Conservation (phyloP, 2,113 vertebrate species). For the Poeciliopsis prolifica region DNA sequence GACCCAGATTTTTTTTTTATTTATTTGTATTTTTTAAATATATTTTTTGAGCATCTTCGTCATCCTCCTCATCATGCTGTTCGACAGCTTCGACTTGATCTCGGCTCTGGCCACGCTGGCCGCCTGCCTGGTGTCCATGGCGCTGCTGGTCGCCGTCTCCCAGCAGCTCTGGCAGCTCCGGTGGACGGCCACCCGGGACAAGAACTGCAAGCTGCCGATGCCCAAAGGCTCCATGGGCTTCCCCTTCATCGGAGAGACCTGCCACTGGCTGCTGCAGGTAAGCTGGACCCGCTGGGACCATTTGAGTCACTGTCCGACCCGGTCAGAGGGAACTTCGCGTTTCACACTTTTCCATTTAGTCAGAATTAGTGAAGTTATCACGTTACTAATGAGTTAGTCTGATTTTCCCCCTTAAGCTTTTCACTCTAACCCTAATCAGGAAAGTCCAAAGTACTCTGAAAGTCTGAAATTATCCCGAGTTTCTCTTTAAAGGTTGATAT, state of each 20-base stretch:
- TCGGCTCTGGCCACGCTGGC: slow-evolving; percentile 94
- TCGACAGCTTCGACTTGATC: slow-evolving; percentile 92
- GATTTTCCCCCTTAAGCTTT: not conserved
- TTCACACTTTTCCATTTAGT: not conserved
- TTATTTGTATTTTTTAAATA: not conserved
- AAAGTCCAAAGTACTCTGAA: not conserved
- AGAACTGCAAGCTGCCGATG: slow-evolving; percentile 94
- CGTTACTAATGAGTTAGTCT: not conserved
- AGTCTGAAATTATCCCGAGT: not conserved
- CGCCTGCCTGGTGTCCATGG: slow-evolving; percentile 93
- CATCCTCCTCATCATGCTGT: slow-evolving; percentile 83
- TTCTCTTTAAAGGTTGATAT: slow-evolving; percentile 17
- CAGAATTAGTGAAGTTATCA: not conserved
- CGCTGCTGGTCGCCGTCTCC: slow-evolving; percentile 91
- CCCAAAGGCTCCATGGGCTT: slow-evolving; percentile 98
- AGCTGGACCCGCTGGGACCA: slow-evolving; percentile 55
- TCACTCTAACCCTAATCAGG: not conserved
- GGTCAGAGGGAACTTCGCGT: not conserved
- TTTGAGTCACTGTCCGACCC: not conserved
- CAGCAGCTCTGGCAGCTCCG: slow-evolving; percentile 97
- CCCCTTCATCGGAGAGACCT: slow-evolving; percentile 96
- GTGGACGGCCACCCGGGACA: slow-evolving; percentile 95
- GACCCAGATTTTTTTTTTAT: not conserved
- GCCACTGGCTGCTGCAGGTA: slow-evolving; percentile 99
- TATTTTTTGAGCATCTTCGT: slow-evolving; percentile 10